These are phyloP conservation scores for Pollenia angustigena DNA, from an alignment of 2,888 invertebrate genomes.

Conservation along the genomic window DNA sequence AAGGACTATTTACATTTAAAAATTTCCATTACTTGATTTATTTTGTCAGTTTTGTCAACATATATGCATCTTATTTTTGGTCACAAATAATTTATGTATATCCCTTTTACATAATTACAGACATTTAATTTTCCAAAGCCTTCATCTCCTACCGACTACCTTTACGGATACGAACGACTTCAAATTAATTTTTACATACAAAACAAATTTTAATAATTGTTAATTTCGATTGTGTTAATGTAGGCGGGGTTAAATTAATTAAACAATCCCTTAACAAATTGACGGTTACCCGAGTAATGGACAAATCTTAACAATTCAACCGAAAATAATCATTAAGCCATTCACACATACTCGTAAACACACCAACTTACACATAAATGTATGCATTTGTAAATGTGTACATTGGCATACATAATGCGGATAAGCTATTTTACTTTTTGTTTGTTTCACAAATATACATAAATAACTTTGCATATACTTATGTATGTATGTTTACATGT, in stretches of 20 bases:
- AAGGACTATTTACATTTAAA: too few species aligned
- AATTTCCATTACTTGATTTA: too few species aligned
- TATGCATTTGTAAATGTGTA: background rate
- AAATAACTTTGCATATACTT: background rate
- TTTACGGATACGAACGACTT: background rate
- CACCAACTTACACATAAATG: background rate
- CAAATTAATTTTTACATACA: slow-evolving; percentile 5
- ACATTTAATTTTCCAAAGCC: too few species aligned
- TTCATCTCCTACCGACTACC: too few species aligned
- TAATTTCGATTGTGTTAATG: background rate
- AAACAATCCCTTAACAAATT: background rate
- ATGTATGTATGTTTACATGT: too few species aligned
- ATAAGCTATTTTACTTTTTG: background rate
- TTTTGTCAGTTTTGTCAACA: too few species aligned
- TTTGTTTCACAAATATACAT: background rate
- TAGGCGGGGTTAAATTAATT: background rate
- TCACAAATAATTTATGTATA: too few species aligned
- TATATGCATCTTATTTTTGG: too few species aligned
- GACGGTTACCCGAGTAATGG: slow-evolving; percentile 15
- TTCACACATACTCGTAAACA: background rate
- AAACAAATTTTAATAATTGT: background rate
- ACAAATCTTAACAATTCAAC: slow-evolving; percentile 11
- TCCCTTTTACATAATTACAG: too few species aligned
- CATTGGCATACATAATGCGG: background rate
- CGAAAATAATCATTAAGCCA: slow-evolving; percentile 2